Percentiles rank a stretch among this genome's conserved stretches.
These are phyloP conservation scores for Spongilla lacustris DNA, from an alignment of 37 sponge, comb jelly and placozoan genomes.

Conservation along the genomic window DNA sequence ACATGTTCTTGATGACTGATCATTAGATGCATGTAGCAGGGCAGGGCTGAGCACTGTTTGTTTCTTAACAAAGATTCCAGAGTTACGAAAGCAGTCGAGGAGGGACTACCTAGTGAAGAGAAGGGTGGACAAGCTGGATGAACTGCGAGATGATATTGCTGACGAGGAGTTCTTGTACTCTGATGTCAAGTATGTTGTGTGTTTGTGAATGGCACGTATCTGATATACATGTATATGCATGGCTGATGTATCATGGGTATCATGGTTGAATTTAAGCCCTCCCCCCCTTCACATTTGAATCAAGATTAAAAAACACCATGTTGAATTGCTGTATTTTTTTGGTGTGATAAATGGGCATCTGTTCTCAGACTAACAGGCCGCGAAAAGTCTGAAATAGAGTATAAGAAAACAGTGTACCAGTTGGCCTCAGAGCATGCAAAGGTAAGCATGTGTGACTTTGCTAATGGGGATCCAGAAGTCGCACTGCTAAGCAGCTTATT, in stretches of 20 bases:
- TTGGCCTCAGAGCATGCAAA: slow-evolving; percentile 78
- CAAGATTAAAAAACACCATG: too few relatives aligned
- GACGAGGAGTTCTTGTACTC: slow-evolving; percentile 89
- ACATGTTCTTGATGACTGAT: too few relatives aligned
- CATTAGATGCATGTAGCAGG: too few relatives aligned
- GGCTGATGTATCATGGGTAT: too few relatives aligned
- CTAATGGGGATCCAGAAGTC: not conserved
- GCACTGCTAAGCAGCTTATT: not conserved
- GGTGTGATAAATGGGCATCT: not conserved
- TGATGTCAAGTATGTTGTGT: slow-evolving; percentile 58
- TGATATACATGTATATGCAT: not conserved
- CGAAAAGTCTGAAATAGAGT: slow-evolving; percentile 50
- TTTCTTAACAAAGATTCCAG: slow-evolving; percentile 66
- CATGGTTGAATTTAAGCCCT: too few relatives aligned
- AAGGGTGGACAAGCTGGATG: slow-evolving; percentile 86
- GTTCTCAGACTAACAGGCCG: slow-evolving; percentile 51
- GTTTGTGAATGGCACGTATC: not conserved
- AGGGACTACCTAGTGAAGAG: slow-evolving; percentile 84
- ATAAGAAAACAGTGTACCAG: slow-evolving; percentile 61
- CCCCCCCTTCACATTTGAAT: not conserved
- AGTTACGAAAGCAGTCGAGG: slow-evolving; percentile 86
- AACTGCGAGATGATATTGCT: slow-evolving; percentile 88
- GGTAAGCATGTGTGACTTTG: slow-evolving; percentile 27
- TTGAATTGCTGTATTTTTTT: too few relatives aligned
- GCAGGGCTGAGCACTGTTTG: not conserved